These are phyloP conservation scores for Larimichthys polyactis DNA, from an alignment of 2,113 vertebrate species.

Conservation along the genomic window DNA sequence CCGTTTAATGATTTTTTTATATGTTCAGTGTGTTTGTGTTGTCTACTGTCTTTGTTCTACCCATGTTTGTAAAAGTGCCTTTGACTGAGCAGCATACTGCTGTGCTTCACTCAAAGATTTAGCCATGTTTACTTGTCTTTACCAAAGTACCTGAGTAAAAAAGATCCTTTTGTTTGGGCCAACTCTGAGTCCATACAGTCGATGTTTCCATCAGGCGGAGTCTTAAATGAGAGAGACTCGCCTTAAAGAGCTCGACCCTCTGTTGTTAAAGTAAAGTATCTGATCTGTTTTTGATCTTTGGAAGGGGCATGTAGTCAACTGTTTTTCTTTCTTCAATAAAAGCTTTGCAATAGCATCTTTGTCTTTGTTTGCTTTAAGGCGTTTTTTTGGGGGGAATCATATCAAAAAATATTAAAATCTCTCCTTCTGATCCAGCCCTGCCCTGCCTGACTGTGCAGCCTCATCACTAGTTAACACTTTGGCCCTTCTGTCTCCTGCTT, in stretches of 20 bases:
- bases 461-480: slow-evolving; percentile 27
- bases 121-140: slow-evolving; percentile 50
- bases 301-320: slow-evolving; percentile 42
- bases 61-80: slow-evolving; percentile 68
- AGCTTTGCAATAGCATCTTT: slow-evolving; percentile 66
- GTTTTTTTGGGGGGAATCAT: not conserved
- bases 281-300: slow-evolving; percentile 46
- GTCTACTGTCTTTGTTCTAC: slow-evolving; percentile 25
- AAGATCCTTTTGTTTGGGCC: slow-evolving; percentile 15
- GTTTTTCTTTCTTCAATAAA: slow-evolving; percentile 72
- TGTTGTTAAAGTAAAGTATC: slow-evolving; percentile 37
- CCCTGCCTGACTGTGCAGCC: not conserved
- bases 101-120: slow-evolving; percentile 33
- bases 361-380: slow-evolving; percentile 3
- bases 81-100: slow-evolving; percentile 48
- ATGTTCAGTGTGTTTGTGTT: slow-evolving; percentile 39
- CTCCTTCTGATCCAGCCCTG: not conserved
- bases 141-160: slow-evolving; percentile 62
- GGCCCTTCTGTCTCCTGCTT: slow-evolving; percentile 28
- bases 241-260: slow-evolving; percentile 16
- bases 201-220: slow-evolving; percentile 30
- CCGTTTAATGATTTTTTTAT: slow-evolving; percentile 14
- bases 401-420: slow-evolving; percentile 2
- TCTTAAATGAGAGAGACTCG: not conserved
- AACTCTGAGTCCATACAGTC: slow-evolving; percentile 12